Conservation (phyloP, 2,797 vertebrate genomes). For the Periophthalmus magnuspinnatus region DNA sequence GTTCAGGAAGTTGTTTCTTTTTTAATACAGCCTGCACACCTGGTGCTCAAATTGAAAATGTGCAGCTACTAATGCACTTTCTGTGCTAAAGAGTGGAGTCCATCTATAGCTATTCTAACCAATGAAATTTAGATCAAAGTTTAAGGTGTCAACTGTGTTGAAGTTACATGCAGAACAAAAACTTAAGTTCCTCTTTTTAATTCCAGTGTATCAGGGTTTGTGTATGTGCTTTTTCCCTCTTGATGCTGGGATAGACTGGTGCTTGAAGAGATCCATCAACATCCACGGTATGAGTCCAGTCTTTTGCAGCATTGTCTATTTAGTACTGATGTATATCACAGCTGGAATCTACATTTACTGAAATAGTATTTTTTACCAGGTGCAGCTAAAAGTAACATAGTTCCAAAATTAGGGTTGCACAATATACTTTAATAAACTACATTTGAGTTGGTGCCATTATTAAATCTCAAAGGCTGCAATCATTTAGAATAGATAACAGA, state of each 20-base stretch:
- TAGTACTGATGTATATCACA: not conserved
- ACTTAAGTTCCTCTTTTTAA: conserved; percentile 44
- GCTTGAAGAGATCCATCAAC: conserved; percentile 1
- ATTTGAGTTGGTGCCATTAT: no score
- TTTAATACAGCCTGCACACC: not conserved
- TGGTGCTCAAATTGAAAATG: not conserved
- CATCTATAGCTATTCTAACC: not conserved
- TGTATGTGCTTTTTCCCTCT: not conserved
- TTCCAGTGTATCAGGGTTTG: not conserved
- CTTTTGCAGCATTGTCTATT: not conserved
- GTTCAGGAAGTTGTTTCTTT: conserved; percentile 8
- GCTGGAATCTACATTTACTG: not conserved
- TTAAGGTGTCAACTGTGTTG: conserved; percentile 13
- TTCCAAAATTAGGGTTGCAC: not conserved
- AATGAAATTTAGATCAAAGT: conserved; percentile 16
- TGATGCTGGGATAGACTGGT: not conserved
- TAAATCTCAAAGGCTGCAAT: no score
- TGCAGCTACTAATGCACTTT: not conserved
- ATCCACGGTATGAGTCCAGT: not conserved
- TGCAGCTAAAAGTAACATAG: not conserved
- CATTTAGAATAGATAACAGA: no score
- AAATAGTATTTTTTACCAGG: not conserved
- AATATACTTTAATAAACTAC: not conserved
- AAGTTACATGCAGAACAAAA: conserved; percentile 14
- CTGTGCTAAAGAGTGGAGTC: not conserved